Conservation (phyloP, 2,797 vertebrate genomes). For the Microcaecilia unicolor region DNA sequence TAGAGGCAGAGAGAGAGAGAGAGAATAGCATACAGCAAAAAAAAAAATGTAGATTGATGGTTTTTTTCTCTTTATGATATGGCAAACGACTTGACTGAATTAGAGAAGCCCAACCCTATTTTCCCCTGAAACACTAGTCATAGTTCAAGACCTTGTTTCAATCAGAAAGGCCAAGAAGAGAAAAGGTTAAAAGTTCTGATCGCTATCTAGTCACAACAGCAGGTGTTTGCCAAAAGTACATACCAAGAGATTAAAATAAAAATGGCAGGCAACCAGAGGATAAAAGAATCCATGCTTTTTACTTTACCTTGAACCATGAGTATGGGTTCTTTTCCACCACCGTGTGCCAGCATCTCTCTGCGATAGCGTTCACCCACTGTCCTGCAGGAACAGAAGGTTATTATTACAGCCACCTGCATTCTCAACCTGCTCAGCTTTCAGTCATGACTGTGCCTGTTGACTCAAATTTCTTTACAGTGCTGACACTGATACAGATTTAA, state of each 20-base stretch:
- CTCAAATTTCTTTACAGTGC: conserved; percentile 4
- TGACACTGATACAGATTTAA: not conserved
- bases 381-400: conserved; percentile 56
- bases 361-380: conserved; percentile 90
- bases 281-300: not conserved
- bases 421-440: not conserved
- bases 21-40: too few species aligned
- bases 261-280: not conserved
- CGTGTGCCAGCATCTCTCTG: conserved; percentile 87
- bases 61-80: too few species aligned
- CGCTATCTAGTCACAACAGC: not conserved
- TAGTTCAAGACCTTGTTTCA: not conserved
- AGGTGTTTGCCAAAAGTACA: not conserved
- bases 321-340: conserved; percentile 86
- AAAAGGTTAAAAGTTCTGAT: not conserved
- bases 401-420: conserved; percentile 41
- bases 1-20: too few species aligned
- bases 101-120: too few species aligned
- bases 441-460: not conserved
- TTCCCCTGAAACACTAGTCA: not conserved
- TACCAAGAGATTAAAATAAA: not conserved
- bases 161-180: not conserved
- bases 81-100: too few species aligned
- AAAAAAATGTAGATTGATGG: too few species aligned
- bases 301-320: conserved; percentile 89